Base-by-base conservation (phyloP, 2,888 invertebrate species). In the Athalia rosae region DNA sequence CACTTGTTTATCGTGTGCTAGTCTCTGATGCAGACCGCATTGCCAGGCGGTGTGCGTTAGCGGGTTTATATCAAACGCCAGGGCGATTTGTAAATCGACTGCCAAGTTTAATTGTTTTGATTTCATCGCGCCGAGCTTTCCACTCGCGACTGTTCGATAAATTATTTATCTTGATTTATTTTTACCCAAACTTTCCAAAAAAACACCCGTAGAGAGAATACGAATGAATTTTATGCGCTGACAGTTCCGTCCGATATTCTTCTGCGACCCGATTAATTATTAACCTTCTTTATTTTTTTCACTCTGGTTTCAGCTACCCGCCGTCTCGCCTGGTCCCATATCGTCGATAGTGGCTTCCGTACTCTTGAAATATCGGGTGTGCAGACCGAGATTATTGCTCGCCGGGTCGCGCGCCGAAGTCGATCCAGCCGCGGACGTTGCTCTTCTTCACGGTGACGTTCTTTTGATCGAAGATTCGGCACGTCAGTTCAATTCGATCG, bases 371-470 rank as follows among this genome's bases (percentile, higher is more conserved):
- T 89, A 88, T 79, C 86, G 89, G 64, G 88, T 89, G 59, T 89
- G 88, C 81, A 84, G 88, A 79, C 87, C 92, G 0, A 87, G 92
- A 61, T 89, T 93, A 64, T 91, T 93, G 78, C 91, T 94, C 53
- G 93, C 93, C 58, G 94, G 93, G 0, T 93, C 93, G 6, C 92
- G 92, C 84, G 93, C 94, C 45, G 93, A 93, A 53, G 93, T 94
- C 61, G 93, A 93, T 81, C 92, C 92, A 0, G 90, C 92, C 76
- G 92, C 93, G 3, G 91, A 92, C 63, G 93, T 93, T 3, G 87
- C 90, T 4, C 91, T 92, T 3, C 87, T 94, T 59, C 93, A 93
- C 86, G 93, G 93, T 7, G 94, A 94, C 87, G 92, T 93, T n/a
- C 87, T 94, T 61, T 91, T 93, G 43, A 92, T 93, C 77, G 93